These are phyloP conservation scores for Hyaena hyaena DNA, from an alignment of 2,113 vertebrate genomes.

Conservation along the genomic window DNA sequence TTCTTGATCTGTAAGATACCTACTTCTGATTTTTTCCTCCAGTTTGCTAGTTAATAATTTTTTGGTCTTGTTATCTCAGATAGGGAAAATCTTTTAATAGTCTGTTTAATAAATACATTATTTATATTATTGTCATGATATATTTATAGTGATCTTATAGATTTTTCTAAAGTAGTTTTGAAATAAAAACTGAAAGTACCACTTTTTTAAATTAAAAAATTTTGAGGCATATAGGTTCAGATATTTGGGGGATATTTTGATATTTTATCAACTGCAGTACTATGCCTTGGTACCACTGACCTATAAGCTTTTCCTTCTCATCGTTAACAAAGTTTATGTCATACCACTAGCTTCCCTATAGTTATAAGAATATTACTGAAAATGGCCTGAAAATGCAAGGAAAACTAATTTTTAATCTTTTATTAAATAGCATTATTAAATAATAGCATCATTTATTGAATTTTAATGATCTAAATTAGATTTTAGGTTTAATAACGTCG, in stretches of 20 bases:
- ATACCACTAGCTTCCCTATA: not conserved
- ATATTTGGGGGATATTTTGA: not conserved
- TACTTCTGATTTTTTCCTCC: not conserved
- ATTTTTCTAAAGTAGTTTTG: not conserved
- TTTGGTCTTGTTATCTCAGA: not conserved
- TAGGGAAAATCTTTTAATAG: not conserved
- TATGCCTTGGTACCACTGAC: not conserved
- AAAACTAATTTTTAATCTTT: not conserved
- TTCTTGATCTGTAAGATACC: not conserved
- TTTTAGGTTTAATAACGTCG: conserved; percentile 1
- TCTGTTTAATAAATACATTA: not conserved
- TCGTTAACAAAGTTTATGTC: not conserved
- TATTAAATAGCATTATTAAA: not conserved
- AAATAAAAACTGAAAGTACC: not conserved
- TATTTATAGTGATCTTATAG: not conserved
- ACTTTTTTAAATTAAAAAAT: not conserved
- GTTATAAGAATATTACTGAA: not conserved
- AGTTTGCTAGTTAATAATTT: not conserved
- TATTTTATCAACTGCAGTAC: not conserved
- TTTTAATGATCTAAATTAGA: not conserved
- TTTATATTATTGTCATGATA: not conserved
- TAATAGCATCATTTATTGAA: not conserved
- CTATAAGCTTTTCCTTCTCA: not conserved
- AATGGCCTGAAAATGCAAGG: not conserved
- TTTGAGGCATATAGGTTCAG: not conserved